These are phyloP conservation scores for Drosophila simulans DNA, from an alignment of 1,140 invertebrate species.

Conservation along the genomic window DNA sequence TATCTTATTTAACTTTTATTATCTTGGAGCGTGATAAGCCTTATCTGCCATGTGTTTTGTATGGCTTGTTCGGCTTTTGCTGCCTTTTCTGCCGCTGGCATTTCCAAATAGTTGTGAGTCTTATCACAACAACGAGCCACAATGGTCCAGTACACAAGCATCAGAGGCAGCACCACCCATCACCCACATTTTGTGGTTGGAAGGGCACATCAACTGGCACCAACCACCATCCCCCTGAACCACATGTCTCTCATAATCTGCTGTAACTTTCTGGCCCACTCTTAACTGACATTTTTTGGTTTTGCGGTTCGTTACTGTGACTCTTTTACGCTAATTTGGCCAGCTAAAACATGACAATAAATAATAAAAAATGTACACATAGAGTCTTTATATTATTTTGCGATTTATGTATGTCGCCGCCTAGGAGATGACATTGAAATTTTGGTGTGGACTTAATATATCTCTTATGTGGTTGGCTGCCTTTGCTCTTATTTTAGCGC, in stretches of 20 bases:
- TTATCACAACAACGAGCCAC: conserved; percentile 53
- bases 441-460: conserved; percentile 34
- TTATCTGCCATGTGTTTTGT: conserved; percentile 71
- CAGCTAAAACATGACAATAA: neutral
- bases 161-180: conserved; percentile 7
- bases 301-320: conserved; percentile 32
- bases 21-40: conserved; percentile 64
- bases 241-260: conserved; percentile 76
- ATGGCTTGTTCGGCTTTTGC: conserved; percentile 27
- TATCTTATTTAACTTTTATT: conserved; percentile 79
- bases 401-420: conserved; percentile 56
- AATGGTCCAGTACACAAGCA: conserved; percentile 7
- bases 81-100: conserved; percentile 49
- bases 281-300: conserved; percentile 63
- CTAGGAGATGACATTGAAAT: conserved; percentile 47
- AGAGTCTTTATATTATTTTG: conserved; percentile 18
- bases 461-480: conserved; percentile 21
- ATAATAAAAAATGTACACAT: neutral
- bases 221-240: conserved; percentile 31
- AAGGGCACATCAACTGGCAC: neutral
- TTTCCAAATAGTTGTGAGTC: conserved; percentile 76
- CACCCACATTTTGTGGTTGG: conserved; percentile 56
- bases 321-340: conserved; percentile 29
- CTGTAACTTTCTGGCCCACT: conserved; percentile 58
- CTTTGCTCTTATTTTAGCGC: conserved; percentile 16